Evolutionary conservation across 2,888 invertebrate species (phyloP).

Genomic region (Philhelius pedissequus): DNA sequence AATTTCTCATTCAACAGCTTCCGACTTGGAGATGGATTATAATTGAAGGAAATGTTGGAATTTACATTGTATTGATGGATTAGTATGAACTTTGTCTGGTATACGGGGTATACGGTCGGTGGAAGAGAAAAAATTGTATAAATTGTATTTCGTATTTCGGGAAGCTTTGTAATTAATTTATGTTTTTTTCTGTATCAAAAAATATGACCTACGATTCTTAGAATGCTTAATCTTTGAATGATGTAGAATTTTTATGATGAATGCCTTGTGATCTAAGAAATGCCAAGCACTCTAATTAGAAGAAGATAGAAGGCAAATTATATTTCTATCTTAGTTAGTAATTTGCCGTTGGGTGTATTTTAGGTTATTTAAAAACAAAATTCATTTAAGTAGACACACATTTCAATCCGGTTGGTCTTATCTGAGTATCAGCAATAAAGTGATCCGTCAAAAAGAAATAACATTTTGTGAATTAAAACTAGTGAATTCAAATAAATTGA

Average conservation of each 20-base stretch:
- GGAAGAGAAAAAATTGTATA: neutral
- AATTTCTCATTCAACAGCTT: constrained; percentile 19
- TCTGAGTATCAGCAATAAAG: too few species aligned
- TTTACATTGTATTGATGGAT: constrained; percentile 18
- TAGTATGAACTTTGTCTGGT: neutral
- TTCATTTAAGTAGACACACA: too few species aligned
- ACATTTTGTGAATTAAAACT: too few species aligned
- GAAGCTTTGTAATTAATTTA: neutral
- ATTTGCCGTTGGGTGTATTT: neutral
- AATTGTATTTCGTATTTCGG: neutral
- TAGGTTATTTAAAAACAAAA: too few species aligned
- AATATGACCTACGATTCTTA: neutral
- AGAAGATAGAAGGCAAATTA: neutral
- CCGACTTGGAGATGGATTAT: constrained; percentile 6
- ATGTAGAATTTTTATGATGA: constrained; percentile 3
- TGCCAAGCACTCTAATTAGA: neutral
- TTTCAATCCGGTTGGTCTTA: too few species aligned
- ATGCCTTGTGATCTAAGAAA: neutral
- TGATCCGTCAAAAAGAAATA: too few species aligned
- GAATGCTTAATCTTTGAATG: neutral
- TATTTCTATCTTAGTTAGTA: neutral
- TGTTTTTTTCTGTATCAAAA: neutral
- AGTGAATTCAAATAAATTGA: too few species aligned
- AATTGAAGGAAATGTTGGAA: constrained; percentile 17
- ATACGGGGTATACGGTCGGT: too few species aligned